Percentiles rank a stretch among this genome's conserved stretches.
Conservation (phyloP, 2,888 invertebrate species). For the Microplitis manilae region DNA sequence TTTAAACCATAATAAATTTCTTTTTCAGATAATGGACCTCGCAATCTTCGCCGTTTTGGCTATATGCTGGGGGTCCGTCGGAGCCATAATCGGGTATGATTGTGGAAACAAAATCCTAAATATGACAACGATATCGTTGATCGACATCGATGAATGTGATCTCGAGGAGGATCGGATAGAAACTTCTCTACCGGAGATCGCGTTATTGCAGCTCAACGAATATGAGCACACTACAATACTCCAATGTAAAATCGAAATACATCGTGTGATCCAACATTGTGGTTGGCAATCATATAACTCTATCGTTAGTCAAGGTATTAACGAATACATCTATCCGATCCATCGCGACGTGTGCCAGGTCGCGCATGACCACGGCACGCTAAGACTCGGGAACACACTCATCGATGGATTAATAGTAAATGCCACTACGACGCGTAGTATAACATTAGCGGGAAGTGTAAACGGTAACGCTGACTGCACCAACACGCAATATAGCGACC, state of each 20-base stretch:
- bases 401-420: background rate
- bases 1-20: background rate
- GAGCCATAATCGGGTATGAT: background rate
- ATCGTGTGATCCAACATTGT: background rate
- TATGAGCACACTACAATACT: background rate
- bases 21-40: background rate
- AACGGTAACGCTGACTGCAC: constrained; percentile 17
- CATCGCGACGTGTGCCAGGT: background rate
- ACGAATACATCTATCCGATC: background rate
- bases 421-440: constrained; percentile 13
- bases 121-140: background rate
- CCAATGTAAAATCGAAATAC: background rate
- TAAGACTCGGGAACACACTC: background rate
- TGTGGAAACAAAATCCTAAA: background rate
- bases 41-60: too few species aligned
- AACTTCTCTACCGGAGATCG: background rate
- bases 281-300: background rate
- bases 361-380: constrained; percentile 24
- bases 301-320: background rate
- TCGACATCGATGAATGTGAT: background rate
- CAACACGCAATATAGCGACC: constrained; percentile 36
- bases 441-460: background rate
- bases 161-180: background rate
- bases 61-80: background rate
- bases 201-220: background rate